phyloP scores from a whole-genome alignment of 64 coral and sea anemone species.

The Trachythela sp. region DNA sequence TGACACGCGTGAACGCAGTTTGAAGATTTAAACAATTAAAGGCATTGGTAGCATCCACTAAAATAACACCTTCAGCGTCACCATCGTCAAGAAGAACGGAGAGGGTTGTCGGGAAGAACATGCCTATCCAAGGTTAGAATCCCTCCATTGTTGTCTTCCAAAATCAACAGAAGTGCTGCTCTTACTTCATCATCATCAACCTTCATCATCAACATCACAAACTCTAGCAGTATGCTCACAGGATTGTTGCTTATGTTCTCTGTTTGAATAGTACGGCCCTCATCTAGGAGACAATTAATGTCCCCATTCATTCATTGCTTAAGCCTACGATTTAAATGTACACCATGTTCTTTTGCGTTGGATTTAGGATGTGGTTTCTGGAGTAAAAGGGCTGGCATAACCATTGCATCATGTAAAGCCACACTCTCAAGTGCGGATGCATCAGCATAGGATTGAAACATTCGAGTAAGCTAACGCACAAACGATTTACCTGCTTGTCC shows the following conservation, averaged over 20 bases:
- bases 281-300: neutral
- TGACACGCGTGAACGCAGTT: too few relatives aligned
- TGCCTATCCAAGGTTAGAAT: neutral
- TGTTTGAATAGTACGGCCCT: neutral
- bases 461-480: neutral
- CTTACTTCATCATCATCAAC: neutral
- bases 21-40: too few relatives aligned
- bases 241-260: neutral
- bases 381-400: neutral
- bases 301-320: neutral
- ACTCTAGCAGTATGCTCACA: neutral
- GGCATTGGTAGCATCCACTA: too few relatives aligned
- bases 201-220: neutral
- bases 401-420: too few relatives aligned
- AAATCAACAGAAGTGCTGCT: neutral
- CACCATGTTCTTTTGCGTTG: neutral
- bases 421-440: too few relatives aligned
- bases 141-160: neutral
- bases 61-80: too few relatives aligned
- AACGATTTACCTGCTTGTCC: neutral
- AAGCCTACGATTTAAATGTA: neutral
- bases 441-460: neutral
- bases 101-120: neutral
- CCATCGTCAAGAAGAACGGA: too few relatives aligned
- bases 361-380: neutral